These are phyloP conservation scores for Myrmophylax atrothorax DNA, from an alignment of 2,113 vertebrate genomes.

Conservation along the genomic window DNA sequence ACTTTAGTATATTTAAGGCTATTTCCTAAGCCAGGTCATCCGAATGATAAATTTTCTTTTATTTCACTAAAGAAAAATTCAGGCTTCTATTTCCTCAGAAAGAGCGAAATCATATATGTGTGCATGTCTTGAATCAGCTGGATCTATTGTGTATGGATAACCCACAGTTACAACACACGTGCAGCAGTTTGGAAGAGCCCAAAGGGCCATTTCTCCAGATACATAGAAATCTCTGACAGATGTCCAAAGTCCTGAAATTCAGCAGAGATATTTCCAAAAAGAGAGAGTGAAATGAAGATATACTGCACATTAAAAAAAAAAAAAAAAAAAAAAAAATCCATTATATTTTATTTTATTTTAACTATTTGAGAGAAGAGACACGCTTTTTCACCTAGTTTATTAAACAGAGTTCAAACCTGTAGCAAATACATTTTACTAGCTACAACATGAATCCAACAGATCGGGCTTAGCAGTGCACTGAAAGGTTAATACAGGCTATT, in stretches of 20 bases:
- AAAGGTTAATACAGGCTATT: constrained; percentile 30
- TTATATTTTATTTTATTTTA: neutral
- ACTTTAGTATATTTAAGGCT: neutral
- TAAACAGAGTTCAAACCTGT: neutral
- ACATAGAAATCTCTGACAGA: neutral
- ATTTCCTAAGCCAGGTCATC: neutral
- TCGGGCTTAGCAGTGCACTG: neutral
- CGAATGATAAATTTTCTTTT: neutral
- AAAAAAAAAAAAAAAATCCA: neutral
- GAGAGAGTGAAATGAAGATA: neutral
- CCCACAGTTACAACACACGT: fast-evolving
- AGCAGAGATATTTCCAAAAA: neutral
- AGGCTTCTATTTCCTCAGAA: neutral
- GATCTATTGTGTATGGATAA: neutral
- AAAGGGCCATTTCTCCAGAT: neutral
- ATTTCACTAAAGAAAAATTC: neutral
- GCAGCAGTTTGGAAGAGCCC: neutral
- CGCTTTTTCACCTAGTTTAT: neutral
- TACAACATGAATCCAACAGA: neutral
- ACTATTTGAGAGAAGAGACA: neutral
- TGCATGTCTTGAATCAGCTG: neutral
- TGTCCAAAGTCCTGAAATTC: neutral
- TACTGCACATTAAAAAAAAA: neutral
- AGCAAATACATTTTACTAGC: neutral
- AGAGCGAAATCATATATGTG: neutral